Base-by-base conservation (phyloP, 2,797 vertebrate species). In the Poeciliopsis turneri region DNA sequence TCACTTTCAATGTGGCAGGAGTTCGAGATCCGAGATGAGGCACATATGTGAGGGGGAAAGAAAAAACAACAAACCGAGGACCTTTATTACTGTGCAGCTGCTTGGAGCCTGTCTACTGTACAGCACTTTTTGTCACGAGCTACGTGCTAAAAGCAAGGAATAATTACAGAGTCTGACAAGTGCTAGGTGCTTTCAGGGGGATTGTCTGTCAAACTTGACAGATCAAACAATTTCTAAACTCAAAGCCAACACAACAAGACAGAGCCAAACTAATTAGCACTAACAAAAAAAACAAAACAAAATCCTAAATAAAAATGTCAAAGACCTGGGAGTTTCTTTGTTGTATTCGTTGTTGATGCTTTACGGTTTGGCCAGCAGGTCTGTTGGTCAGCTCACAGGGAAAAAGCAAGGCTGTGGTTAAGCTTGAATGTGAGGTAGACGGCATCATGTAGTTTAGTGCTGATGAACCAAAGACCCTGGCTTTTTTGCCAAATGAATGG, bases 31-130 rank as follows among this genome's bases (percentile, higher is more conserved):
- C 89, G 82, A 92, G 86, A 79, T 69, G 64, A 85, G 80, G 53
- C 89, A 94, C 93, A 95, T 96, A 93, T 95, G 94, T 72, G 82
- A 94, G 84, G 89, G 90, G 84, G 88, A 88, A 6, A 86, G 77
- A 6, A 81, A 91, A 25, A 55, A 45, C 12, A 51, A 23, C 77
- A 77, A 86, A 77, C 76, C 84, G 76, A 73, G 83, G 88, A 87
- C 82, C 81, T 85, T 82, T 28, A 86, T 90, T 87, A 81, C 45
- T 79, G 81, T n/a, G 11, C 53, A 25, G 51, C 84, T 82, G 84
- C 77, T 78, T n/a, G 71, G 82, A 79, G 82, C 81, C 74, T 79
- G 80, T 85, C 83, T 79, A 33, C 85, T 57, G 70, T 3, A 74
- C 75, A 55, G 57, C 59, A 16, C 78, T 76, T 51, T 75, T 51